phyloP scores from a whole-genome alignment of 1,140 invertebrate genomes.

The Holcopasites calliopsidis region DNA sequence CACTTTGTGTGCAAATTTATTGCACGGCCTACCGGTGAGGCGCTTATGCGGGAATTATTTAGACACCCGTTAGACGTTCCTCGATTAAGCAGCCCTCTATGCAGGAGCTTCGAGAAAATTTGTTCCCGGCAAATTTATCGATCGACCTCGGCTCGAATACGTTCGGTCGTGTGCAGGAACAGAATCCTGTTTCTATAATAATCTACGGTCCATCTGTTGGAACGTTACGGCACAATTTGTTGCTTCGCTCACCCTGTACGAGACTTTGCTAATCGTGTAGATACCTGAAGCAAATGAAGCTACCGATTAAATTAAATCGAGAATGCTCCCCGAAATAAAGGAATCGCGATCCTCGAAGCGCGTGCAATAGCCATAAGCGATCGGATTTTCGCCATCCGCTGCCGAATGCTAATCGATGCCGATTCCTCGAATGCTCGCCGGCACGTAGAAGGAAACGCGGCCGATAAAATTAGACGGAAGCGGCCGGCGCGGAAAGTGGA shows the following conservation, averaged over 20 bases:
- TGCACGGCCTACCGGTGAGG: constrained; percentile 17
- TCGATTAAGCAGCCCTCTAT: constrained; percentile 34
- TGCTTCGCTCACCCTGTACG: too few species aligned
- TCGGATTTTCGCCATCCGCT: constrained; percentile 31
- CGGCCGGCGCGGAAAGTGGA: constrained; percentile 36
- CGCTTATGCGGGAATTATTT: constrained; percentile 45
- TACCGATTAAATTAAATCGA: too few species aligned
- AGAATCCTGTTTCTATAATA: too few species aligned
- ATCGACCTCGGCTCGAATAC: background rate
- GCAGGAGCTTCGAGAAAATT: constrained; percentile 15
- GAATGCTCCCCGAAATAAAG: too few species aligned
- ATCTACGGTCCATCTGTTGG: too few species aligned
- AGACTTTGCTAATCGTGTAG: too few species aligned
- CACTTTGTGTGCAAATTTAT: constrained; percentile 58
- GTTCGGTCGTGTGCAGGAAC: background rate
- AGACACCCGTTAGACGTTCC: constrained; percentile 46
- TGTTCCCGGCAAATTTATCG: constrained; percentile 7
- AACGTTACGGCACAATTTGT: too few species aligned
- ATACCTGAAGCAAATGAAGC: too few species aligned
- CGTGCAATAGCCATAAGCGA: background rate
- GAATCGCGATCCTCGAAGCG: background rate
- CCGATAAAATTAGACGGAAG: constrained; percentile 43
- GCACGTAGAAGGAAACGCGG: constrained; percentile 47
- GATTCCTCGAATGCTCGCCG: constrained; percentile 37
- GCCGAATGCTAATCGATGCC: constrained; percentile 52